Base-by-base conservation (phyloP, 2,797 vertebrate genomes). In the Siniperca obscura region DNA sequence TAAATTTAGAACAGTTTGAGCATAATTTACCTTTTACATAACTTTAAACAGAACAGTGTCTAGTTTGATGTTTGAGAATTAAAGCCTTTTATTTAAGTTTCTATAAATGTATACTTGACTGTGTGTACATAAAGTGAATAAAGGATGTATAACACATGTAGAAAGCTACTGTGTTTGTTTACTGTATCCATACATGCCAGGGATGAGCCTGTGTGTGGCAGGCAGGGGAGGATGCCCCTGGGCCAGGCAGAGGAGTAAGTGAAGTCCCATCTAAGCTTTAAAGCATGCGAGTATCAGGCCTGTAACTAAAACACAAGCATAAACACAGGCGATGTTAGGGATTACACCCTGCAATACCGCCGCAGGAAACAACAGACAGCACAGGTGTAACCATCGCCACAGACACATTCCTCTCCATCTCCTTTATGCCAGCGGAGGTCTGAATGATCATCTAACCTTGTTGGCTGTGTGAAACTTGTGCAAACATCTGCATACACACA, bases 291-390 rank as follows among this genome's bases (percentile, higher is more conserved):
- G 91, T 89, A 73, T 78, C 87, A 77, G 89, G 87, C 79, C 93
- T 94, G 94, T 96, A 96, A 96, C 95, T 95, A 95, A 95, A 95
- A 90, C 94, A 93, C 90, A 93, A 34, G 87, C 76, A 84, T 91
- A 93, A 96, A 97, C 94, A 91, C 67, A 10, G 91, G 91, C 71
- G 93, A 92, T 87, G 91, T 87, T 89, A 94, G 87, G 88, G 92
- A 94, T 94, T 92, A 93, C 88, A 90, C 84, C 84, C 89, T 85
- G 86, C 82, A 60, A 87, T 75, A 89, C 52, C 50, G 89, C 92
- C 87, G 78, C 86, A 77, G 92, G 91, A 91, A 87, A 90, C 69
- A 68, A 79, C 83, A 86, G 76, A 83, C 72, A 86, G 88, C 80
- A 53, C 94, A 94, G 94, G 91, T 93, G 92, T 87, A 93, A 82